Conservation (phyloP, 2,888 invertebrate genomes). For the Trachelus tabidus region DNA sequence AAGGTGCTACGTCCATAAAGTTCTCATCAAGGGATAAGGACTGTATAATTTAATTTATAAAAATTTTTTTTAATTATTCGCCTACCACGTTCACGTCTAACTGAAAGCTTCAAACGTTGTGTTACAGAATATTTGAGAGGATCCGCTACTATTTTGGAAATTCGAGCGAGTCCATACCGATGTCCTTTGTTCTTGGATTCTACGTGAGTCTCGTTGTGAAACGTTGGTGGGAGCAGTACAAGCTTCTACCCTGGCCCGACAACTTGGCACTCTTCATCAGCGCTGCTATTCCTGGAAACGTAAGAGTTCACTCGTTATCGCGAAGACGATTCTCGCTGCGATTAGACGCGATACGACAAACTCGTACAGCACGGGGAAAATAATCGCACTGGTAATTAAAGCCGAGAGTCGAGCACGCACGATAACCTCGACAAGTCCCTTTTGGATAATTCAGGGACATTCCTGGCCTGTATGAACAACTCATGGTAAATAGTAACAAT, state of each 20-base stretch:
- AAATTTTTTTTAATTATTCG: not conserved
- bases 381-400: not conserved
- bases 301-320: slow-evolving; percentile 71
- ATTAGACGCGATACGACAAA: not conserved
- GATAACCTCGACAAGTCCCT: not conserved
- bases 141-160: slow-evolving; percentile 87
- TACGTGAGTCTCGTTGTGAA: slow-evolving; percentile 92
- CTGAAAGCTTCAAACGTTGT: slow-evolving; percentile 21
- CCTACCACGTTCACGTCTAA: not conserved
- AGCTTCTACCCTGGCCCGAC: slow-evolving; percentile 93
- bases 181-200: slow-evolving; percentile 96
- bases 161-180: slow-evolving; percentile 90
- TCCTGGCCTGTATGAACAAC: not conserved
- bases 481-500: not conserved
- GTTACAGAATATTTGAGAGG: slow-evolving; percentile 86
- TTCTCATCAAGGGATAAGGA: not conserved
- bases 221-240: slow-evolving; percentile 97
- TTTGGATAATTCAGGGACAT: not conserved
- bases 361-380: not conserved
- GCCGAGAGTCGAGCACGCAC: not conserved
- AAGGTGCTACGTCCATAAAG: not conserved
- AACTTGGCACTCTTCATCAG: slow-evolving; percentile 91
- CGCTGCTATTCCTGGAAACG: slow-evolving; percentile 90
- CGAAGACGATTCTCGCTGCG: not conserved
- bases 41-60: not conserved